Evolutionary conservation across 2,797 vertebrate genomes (phyloP).

Genomic region (Pseudochromis fuscus): DNA sequence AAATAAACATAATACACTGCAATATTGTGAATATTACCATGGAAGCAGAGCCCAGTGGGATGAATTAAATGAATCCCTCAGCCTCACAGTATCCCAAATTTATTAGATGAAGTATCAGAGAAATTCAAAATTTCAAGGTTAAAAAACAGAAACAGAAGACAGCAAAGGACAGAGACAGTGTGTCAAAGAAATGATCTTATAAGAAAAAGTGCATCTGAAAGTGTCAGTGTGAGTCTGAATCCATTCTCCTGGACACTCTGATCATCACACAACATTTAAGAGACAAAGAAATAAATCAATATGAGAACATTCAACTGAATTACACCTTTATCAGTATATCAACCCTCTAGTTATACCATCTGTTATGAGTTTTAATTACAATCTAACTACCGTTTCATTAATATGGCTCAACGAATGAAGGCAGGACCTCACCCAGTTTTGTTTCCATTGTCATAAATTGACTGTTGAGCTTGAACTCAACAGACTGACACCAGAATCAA

Average conservation of each 20-base stretch:
- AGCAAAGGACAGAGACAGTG: not conserved
- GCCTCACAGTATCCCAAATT: conserved; percentile 13
- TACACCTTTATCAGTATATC: not conserved
- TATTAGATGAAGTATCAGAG: too few relatives aligned
- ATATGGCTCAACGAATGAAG: not conserved
- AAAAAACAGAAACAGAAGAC: not conserved
- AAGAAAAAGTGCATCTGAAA: not conserved
- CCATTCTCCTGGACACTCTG: too few relatives aligned
- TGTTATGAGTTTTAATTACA: not conserved
- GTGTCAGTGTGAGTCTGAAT: too few relatives aligned
- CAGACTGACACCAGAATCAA: conserved; percentile 5
- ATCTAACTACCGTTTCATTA: too few relatives aligned
- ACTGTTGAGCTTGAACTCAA: not conserved
- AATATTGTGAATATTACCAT: conserved; percentile 56
- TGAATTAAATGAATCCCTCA: conserved; percentile 21
- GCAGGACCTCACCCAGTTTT: not conserved
- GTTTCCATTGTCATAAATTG: not conserved
- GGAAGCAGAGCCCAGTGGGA: conserved; percentile 37
- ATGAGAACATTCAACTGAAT: not conserved
- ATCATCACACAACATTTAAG: not conserved
- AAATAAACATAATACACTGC: conserved; percentile 36
- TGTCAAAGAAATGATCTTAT: not conserved
- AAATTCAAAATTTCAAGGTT: not conserved
- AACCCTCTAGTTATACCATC: not conserved
- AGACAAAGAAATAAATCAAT: too few relatives aligned